A percentile compares a stretch with the other conserved stretches of the same genome.
Conservation (phyloP, 1,140 invertebrate genomes). For the Drosophila parabipectinata region DNA sequence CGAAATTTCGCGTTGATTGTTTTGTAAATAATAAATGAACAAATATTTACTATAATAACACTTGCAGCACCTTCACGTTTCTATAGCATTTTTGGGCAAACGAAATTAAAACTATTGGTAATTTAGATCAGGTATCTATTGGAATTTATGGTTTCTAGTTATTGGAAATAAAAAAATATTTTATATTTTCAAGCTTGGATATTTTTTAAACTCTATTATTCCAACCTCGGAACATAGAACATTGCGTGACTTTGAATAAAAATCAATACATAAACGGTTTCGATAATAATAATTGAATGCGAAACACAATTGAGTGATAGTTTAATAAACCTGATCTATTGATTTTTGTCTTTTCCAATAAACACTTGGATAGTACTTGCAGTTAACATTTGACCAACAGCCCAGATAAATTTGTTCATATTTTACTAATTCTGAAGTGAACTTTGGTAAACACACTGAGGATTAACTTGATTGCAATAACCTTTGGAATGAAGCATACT, state of each 20-base stretch:
- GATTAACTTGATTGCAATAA: neutral
- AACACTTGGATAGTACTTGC: no score
- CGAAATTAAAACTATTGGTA: constrained; percentile 2
- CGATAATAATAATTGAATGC: neutral
- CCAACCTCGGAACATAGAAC: no score
- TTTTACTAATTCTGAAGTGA: neutral
- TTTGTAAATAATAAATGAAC: constrained; percentile 55
- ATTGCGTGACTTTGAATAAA: neutral
- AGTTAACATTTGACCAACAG: neutral
- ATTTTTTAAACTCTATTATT: no score
- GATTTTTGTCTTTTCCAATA: no score
- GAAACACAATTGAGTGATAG: neutral
- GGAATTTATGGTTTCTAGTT: neutral
- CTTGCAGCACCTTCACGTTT: neutral
- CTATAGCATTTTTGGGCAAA: neutral
- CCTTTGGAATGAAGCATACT: neutral
- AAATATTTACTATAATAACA: constrained; percentile 28
- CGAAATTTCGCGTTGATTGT: constrained; percentile 25
- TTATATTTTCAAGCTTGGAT: no score
- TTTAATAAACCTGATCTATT: no score
- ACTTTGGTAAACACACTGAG: neutral
- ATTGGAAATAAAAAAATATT: no score
- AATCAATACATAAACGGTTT: neutral
- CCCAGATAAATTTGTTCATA: neutral
- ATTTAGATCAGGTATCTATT: neutral